phyloP scores from a whole-genome alignment of 2,888 invertebrate species.

The Caenorhabditis doughertyi region DNA sequence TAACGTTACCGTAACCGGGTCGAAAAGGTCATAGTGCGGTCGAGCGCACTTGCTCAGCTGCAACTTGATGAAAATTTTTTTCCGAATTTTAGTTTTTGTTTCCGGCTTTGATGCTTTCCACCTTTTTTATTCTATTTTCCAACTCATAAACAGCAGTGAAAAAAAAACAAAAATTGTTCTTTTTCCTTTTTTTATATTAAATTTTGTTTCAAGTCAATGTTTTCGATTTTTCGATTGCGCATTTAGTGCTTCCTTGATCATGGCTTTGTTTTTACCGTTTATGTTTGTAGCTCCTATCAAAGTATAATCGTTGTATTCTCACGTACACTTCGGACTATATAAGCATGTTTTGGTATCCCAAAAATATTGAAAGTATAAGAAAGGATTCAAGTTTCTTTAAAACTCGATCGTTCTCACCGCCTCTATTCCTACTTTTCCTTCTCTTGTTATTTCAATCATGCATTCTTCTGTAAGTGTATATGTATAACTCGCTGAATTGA shows the following conservation, averaged over 20 bases:
- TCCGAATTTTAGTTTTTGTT: not conserved
- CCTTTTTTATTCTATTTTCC: not conserved
- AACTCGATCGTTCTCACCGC: not conserved
- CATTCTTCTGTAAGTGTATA: constrained; percentile 11
- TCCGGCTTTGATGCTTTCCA: constrained; percentile 2
- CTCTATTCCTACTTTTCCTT: not conserved
- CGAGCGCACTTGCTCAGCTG: constrained; percentile 3
- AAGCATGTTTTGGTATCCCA: not conserved
- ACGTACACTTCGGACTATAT: constrained; percentile 27
- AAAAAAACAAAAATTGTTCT: not conserved
- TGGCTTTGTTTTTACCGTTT: constrained; percentile 21
- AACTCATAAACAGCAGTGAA: constrained; percentile 6
- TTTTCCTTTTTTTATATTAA: constrained; percentile 6
- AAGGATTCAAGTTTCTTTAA: no score
- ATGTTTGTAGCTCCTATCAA: constrained; percentile 16
- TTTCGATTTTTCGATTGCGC: constrained; percentile 8
- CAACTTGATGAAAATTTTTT: not conserved
- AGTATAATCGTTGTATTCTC: constrained; percentile 26
- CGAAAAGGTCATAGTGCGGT: constrained; percentile 12
- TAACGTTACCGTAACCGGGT: not conserved
- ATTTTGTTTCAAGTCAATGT: constrained; percentile 2
- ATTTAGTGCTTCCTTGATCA: constrained; percentile 10
- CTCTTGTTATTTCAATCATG: not conserved
- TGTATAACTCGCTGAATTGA: constrained; percentile 13
- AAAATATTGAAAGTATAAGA: not conserved